Evolutionary conservation across 2,113 vertebrate genomes (phyloP).

Genomic region (Anoura caudifer): DNA sequence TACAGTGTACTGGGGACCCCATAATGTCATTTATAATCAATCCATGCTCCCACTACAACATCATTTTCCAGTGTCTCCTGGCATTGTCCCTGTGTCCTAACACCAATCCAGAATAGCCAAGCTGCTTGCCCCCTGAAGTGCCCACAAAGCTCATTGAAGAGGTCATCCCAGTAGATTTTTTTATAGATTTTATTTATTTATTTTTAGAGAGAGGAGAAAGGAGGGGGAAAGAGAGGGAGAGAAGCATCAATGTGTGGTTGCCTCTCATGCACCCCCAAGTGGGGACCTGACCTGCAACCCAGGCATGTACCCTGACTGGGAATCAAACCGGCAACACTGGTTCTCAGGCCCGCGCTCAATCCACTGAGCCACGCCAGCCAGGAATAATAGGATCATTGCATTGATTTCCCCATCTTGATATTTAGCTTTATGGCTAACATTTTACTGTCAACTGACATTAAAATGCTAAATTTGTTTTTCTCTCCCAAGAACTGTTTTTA

Average conservation of each 20-base stretch:
- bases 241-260: too few relatives aligned
- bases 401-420: not conserved
- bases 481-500: not conserved
- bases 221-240: too few relatives aligned
- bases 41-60: not conserved
- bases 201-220: too few relatives aligned
- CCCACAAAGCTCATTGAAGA: not conserved
- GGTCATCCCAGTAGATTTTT: not conserved
- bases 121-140: not conserved
- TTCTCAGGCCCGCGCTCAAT: too few relatives aligned
- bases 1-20: not conserved
- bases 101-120: not conserved
- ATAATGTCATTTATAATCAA: not conserved
- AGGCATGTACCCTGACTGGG: too few relatives aligned
- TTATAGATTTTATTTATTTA: too few relatives aligned
- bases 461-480: not conserved
- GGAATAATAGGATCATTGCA: not conserved
- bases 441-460: not conserved
- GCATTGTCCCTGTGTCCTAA: not conserved
- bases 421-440: not conserved
- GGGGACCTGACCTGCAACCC: too few relatives aligned
- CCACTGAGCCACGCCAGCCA: too few relatives aligned
- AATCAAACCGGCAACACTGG: too few relatives aligned
- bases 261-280: too few relatives aligned
- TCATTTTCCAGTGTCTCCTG: not conserved